Evolutionary conservation across 1,140 invertebrate genomes (phyloP).

Genomic region (Portunus trituberculatus): DNA sequence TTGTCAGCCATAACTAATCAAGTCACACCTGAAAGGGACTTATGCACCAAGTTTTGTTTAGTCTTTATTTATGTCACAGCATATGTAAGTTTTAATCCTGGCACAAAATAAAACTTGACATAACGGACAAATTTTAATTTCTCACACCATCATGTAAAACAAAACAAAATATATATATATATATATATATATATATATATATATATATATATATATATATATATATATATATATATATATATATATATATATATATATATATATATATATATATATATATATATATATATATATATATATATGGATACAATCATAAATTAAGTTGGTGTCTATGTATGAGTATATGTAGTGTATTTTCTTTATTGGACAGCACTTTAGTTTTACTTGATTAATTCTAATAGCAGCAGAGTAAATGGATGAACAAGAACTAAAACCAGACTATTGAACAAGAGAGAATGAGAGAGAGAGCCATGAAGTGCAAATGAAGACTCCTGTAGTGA

Average conservation of each 20-base stretch:
- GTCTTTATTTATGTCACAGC: conserved; percentile 13
- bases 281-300: background rate
- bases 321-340: background rate
- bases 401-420: background rate
- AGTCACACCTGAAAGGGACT: background rate
- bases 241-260: conserved; percentile 5
- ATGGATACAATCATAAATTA: background rate
- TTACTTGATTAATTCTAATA: background rate
- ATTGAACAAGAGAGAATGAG: background rate
- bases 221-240: background rate
- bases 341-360: background rate
- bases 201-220: background rate
- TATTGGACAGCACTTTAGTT: background rate
- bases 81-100: conserved; percentile 3
- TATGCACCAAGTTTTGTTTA: conserved; percentile 13
- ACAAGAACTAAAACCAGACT: background rate
- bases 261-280: background rate
- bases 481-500: background rate
- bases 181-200: background rate
- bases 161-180: background rate
- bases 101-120: conserved; percentile 1
- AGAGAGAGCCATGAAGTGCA: background rate
- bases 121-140: background rate
- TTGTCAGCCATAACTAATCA: conserved; percentile 12
- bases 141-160: too few relatives aligned